Evolutionary conservation across 2,113 vertebrate genomes (phyloP).

Genomic region (Camelus bactrianus): DNA sequence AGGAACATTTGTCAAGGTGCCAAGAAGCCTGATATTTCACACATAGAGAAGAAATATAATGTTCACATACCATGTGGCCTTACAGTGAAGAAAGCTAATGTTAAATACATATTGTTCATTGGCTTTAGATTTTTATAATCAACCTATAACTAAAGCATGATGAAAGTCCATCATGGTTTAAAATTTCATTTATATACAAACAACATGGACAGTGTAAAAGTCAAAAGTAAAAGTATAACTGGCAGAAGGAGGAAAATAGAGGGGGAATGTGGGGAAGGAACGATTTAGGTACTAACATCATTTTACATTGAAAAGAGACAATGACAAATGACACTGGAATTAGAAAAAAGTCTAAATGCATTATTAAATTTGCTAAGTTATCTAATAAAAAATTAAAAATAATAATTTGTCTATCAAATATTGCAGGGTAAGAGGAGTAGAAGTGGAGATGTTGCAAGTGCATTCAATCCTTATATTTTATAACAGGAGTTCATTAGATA

Average conservation of each 20-base stretch:
- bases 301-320: not conserved
- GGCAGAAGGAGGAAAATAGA: not conserved
- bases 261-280: not conserved
- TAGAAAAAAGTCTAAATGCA: not conserved
- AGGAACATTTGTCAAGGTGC: not conserved
- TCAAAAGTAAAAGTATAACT: slow-evolving; percentile 11
- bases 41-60: not conserved
- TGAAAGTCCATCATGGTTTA: not conserved
- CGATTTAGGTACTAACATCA: not conserved
- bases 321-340: not conserved
- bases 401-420: not conserved
- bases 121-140: slow-evolving; percentile 30
- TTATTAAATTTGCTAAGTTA: slow-evolving; percentile 16
- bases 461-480: not conserved
- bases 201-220: not conserved
- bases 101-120: not conserved
- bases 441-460: not conserved
- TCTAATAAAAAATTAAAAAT: not conserved
- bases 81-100: slow-evolving; percentile 7
- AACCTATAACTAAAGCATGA: not conserved
- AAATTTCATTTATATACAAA: slow-evolving; percentile 43
- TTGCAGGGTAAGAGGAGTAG: not conserved
- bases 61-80: not conserved
- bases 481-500: not conserved
- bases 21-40: not conserved